Evolutionary conservation across 2,888 invertebrate genomes (phyloP).

Genomic region (Tuberolachnus salignus): DNA sequence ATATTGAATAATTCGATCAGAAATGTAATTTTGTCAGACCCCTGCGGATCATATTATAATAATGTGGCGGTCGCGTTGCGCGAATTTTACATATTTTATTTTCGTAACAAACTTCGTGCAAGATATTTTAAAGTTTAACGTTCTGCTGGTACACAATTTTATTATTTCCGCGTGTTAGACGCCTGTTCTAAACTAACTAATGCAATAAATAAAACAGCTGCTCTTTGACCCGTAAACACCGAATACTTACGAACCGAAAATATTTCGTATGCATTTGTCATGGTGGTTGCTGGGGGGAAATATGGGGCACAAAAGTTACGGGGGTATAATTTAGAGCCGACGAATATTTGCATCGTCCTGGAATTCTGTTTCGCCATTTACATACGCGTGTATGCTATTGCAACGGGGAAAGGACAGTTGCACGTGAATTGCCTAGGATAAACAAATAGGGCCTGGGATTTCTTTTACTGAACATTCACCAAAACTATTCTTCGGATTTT

Average conservation of each 20-base stretch:
- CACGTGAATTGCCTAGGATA: slow-evolving; percentile 20
- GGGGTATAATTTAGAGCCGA: slow-evolving; percentile 40
- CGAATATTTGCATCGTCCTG: slow-evolving; percentile 37
- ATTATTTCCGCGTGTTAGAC: slow-evolving; percentile 20
- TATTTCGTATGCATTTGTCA: slow-evolving; percentile 20
- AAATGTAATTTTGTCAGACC: too few relatives aligned
- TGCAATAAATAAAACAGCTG: slow-evolving; percentile 48
- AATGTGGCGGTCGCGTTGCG: too few relatives aligned
- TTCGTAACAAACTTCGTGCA: slow-evolving; percentile 35
- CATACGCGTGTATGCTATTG: neutral
- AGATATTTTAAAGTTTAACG: slow-evolving; percentile 19
- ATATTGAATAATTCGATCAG: too few relatives aligned
- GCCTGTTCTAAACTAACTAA: slow-evolving; percentile 37
- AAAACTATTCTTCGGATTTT: slow-evolving; percentile 10
- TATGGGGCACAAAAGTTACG: slow-evolving; percentile 19
- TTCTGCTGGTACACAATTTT: slow-evolving; percentile 12
- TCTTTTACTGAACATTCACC: slow-evolving; percentile 5
- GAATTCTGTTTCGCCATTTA: slow-evolving; percentile 24
- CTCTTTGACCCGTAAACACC: slow-evolving; percentile 36
- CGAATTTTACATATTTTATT: slow-evolving; percentile 19
- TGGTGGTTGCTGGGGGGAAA: neutral
- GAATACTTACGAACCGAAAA: slow-evolving; percentile 38
- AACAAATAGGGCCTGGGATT: slow-evolving; percentile 31
- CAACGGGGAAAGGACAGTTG: neutral
- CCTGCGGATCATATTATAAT: too few relatives aligned